Percentiles rank a stretch among this genome's conserved stretches.
These are phyloP conservation scores for Taeniopygia guttata DNA, from an alignment of 2,797 vertebrate genomes.

Conservation along the genomic window DNA sequence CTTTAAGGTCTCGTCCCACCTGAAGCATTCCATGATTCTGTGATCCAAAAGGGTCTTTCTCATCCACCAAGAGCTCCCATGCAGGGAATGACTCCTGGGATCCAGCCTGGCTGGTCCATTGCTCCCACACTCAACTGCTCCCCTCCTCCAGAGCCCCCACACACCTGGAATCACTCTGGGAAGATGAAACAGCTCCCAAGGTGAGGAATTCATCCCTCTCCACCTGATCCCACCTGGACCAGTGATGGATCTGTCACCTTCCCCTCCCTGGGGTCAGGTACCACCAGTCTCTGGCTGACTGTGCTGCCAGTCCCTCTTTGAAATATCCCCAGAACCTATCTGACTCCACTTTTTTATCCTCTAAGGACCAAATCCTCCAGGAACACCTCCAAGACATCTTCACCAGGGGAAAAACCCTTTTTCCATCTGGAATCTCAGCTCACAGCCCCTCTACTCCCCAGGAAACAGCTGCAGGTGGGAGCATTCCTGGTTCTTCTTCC, in stretches of 20 bases:
- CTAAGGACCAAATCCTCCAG: not conserved
- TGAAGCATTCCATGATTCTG: not conserved
- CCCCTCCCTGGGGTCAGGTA: not conserved
- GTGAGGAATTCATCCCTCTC: not conserved
- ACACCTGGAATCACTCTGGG: not conserved
- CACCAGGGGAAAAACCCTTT: not conserved
- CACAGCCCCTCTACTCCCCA: not conserved
- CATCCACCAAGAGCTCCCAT: not conserved
- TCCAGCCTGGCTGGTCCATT: not conserved
- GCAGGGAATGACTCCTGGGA: not conserved
- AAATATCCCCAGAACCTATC: not conserved
- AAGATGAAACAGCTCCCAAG: not conserved
- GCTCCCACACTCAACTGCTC: fast-evolving
- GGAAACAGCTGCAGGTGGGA: fast-evolving
- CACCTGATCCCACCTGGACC: not conserved
- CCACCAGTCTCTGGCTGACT: not conserved
- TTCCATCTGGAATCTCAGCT: not conserved
- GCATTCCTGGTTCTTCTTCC: not conserved
- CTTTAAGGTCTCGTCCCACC: not conserved
- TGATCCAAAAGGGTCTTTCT: fast-evolving
- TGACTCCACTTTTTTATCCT: not conserved
- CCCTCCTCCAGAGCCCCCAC: not conserved
- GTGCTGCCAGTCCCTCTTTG: not conserved
- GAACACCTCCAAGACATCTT: not conserved
- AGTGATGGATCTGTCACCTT: not conserved